phyloP scores from a whole-genome alignment of 2,888 invertebrate genomes.

The Amblyjoppa proteus region DNA sequence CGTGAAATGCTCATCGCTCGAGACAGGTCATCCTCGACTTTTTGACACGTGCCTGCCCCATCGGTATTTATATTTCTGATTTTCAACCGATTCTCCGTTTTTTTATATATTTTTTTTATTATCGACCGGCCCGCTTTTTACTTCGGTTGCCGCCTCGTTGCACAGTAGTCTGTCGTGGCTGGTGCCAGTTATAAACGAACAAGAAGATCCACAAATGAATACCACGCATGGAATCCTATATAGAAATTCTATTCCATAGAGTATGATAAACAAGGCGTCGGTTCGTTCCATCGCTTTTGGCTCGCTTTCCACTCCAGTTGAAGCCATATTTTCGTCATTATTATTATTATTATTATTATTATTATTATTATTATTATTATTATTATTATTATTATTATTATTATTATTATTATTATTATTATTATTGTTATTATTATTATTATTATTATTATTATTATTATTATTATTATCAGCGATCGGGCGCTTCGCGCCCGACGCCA shows the following conservation, averaged over 20 bases:
- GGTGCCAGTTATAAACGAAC: neutral
- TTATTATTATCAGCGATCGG: too few species aligned
- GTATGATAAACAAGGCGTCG: neutral
- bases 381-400: too few species aligned
- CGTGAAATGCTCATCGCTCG: slow-evolving; percentile 25
- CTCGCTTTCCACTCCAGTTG: slow-evolving; percentile 9
- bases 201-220: slow-evolving; percentile 7
- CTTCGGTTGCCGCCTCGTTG: neutral
- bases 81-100: slow-evolving; percentile 2
- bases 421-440: too few species aligned
- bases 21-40: slow-evolving; percentile 16
- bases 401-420: too few species aligned
- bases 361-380: neutral
- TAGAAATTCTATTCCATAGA: slow-evolving; percentile 23
- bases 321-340: neutral
- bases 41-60: slow-evolving; percentile 9
- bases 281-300: slow-evolving; percentile 14
- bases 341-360: slow-evolving; percentile 16
- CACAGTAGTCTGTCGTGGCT: neutral
- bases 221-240: neutral
- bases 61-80: slow-evolving; percentile 32
- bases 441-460: too few species aligned
- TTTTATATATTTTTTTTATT: neutral
- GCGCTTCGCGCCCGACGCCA: too few species aligned
- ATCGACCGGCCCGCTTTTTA: neutral